A percentile compares a stretch with the other conserved stretches of the same genome.
These are phyloP conservation scores for Hirtodrosophila trivittata DNA, from an alignment of 2,888 invertebrate genomes.

Conservation along the genomic window DNA sequence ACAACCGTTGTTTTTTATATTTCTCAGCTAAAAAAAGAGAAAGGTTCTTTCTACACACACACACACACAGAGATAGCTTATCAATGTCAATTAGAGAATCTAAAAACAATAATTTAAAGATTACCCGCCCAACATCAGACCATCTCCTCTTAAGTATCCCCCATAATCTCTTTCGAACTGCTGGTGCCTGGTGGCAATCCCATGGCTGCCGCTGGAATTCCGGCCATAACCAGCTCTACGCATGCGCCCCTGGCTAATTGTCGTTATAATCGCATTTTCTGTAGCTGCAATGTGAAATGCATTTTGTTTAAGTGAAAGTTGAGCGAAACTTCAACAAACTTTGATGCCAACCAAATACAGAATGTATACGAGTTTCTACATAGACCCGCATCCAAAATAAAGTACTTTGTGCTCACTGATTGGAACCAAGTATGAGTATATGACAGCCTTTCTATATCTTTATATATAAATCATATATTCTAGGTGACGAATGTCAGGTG, in stretches of 20 bases:
- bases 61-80: conserved; percentile 45
- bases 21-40: conserved; percentile 46
- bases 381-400: too few species aligned
- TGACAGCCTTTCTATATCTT: too few species aligned
- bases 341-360: conserved; percentile 48
- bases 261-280: not conserved
- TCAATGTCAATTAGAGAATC: conserved; percentile 32
- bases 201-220: conserved; percentile 13
- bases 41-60: too few species aligned
- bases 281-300: conserved; percentile 23
- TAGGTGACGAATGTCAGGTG: not conserved
- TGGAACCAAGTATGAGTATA: too few species aligned
- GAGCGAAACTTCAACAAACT: conserved; percentile 47
- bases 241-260: conserved; percentile 7
- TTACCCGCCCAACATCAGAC: conserved; percentile 30
- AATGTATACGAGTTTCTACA: conserved; percentile 5
- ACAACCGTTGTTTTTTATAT: conserved; percentile 20
- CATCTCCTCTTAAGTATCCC: not conserved
- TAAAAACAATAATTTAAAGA: conserved; percentile 3
- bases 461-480: too few species aligned
- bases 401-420: too few species aligned
- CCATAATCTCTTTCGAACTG: conserved; percentile 6
- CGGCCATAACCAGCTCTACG: conserved; percentile 9
- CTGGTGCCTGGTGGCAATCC: conserved; percentile 22
- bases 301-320: conserved; percentile 58